Evolutionary conservation across 2,113 vertebrate species (phyloP).

Genomic region (Ginglymostoma cirratum): DNA sequence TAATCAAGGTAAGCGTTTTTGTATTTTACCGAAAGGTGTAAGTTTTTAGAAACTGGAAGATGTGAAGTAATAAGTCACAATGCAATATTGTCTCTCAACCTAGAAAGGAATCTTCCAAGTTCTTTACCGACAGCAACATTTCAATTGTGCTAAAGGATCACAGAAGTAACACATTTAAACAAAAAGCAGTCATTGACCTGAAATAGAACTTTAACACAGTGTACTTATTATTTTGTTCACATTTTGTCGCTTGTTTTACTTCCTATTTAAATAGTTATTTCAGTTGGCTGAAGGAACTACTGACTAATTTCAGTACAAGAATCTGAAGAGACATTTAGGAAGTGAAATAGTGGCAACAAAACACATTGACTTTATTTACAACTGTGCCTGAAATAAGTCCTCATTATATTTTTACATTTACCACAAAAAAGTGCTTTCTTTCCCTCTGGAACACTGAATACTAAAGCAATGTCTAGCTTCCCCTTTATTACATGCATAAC

Average conservation of each 20-base stretch:
- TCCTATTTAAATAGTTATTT: background rate
- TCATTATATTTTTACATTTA: background rate
- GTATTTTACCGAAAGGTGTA: background rate
- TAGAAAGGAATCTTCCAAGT: background rate
- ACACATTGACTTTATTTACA: background rate
- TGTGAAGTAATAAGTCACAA: background rate
- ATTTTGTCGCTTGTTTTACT: slow-evolving; percentile 8
- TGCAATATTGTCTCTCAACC: background rate
- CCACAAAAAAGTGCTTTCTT: background rate
- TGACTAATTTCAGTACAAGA: background rate
- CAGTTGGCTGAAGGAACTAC: background rate
- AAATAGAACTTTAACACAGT: background rate
- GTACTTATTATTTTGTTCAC: background rate
- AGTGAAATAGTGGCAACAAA: background rate
- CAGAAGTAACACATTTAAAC: background rate
- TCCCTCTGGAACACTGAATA: too few species aligned
- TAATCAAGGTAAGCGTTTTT: background rate
- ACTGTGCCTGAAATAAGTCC: background rate
- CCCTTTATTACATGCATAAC: background rate
- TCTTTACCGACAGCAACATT: background rate
- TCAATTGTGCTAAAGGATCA: background rate
- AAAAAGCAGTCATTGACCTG: background rate
- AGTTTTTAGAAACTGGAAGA: background rate
- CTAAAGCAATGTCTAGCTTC: background rate
- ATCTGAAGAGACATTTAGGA: background rate